Conservation (phyloP, 2,113 vertebrate species). For the Rhabdomys dilectus region DNA sequence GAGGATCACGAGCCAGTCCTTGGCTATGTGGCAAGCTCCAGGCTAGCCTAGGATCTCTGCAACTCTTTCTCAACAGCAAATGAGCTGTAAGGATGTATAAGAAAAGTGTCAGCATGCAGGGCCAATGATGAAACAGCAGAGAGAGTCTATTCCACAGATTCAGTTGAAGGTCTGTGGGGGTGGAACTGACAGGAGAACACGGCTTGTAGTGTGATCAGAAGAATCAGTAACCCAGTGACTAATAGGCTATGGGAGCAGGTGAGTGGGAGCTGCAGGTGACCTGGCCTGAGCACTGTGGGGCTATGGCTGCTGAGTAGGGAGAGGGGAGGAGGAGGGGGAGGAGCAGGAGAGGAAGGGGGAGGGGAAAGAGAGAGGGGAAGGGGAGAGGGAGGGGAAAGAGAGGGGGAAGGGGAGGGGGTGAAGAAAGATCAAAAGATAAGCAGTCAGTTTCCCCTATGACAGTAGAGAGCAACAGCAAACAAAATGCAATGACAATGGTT, state of each 20-base stretch:
- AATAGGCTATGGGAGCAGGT: not conserved
- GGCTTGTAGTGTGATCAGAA: constrained; percentile 34
- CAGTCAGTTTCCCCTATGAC: not conserved
- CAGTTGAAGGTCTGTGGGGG: not conserved
- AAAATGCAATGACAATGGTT: not conserved
- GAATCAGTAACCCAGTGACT: constrained; percentile 16
- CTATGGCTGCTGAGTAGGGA: not conserved
- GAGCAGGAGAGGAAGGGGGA: too few species aligned
- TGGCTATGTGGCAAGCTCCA: not conserved
- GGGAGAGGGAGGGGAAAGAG: too few species aligned
- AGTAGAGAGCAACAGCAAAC: not conserved
- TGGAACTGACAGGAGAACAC: not conserved
- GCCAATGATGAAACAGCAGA: not conserved
- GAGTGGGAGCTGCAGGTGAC: not conserved
- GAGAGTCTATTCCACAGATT: not conserved
- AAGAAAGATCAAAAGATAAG: not conserved
- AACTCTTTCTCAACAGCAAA: not conserved
- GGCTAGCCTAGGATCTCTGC: not conserved
- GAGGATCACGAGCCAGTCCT: too few species aligned
- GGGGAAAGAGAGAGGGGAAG: too few species aligned
- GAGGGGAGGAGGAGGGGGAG: not conserved
- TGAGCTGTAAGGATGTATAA: not conserved
- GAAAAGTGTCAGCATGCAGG: not conserved
- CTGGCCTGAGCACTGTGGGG: not conserved
- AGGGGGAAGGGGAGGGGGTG: not conserved